Evolutionary conservation across 2,113 vertebrate species (phyloP).

Genomic region (Petrocephalus zakoni): DNA sequence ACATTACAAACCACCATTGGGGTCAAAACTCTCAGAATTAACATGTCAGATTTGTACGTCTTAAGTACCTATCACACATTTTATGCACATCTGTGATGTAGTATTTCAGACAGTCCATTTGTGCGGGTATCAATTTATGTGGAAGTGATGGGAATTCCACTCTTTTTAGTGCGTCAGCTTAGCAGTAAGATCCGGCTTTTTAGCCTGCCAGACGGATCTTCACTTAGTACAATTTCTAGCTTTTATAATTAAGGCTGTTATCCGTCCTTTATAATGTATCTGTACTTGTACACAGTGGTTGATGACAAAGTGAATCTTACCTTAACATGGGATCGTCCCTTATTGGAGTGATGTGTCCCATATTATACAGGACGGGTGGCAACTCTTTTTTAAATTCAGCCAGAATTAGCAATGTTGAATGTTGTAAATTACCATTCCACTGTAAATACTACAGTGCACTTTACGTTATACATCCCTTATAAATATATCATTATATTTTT

Average conservation of each 20-base stretch:
- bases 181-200: neutral
- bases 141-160: neutral
- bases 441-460: neutral
- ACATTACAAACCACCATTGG: neutral
- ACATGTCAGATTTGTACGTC: neutral
- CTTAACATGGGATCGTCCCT: neutral
- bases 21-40: neutral
- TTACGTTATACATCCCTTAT: neutral
- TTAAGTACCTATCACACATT: neutral
- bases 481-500: neutral
- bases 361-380: neutral
- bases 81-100: neutral
- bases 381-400: neutral
- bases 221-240: neutral
- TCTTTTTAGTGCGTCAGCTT: neutral
- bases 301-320: too few relatives aligned
- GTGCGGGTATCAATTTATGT: neutral
- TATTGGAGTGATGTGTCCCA: neutral
- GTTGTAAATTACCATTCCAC: neutral
- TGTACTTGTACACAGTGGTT: too few relatives aligned
- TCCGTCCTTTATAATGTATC: neutral
- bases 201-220: neutral
- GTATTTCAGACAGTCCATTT: neutral
- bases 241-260: neutral
- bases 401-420: neutral